phyloP scores from a whole-genome alignment of 2,797 vertebrate genomes.

The Agapornis canus region DNA sequence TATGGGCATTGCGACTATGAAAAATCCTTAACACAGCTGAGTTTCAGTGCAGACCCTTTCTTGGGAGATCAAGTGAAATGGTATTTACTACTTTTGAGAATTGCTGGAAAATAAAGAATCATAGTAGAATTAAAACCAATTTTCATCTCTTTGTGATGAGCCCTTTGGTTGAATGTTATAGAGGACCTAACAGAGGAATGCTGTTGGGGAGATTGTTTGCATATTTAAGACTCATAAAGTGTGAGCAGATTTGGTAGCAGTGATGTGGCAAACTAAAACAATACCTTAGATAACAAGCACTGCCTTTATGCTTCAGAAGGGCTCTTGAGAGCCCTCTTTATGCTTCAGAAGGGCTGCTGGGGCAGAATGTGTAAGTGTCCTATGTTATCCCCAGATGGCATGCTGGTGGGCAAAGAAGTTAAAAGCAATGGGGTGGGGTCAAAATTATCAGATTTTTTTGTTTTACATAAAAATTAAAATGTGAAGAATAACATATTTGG shows the following conservation, averaged over 20 bases:
- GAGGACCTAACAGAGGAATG: background rate
- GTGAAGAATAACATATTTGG: slow-evolving; percentile 31
- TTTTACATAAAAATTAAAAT: background rate
- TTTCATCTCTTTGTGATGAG: background rate
- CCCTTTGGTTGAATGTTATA: background rate
- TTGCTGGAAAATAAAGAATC: background rate
- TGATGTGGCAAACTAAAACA: background rate
- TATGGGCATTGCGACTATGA: background rate
- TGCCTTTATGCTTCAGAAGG: background rate
- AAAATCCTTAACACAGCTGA: background rate
- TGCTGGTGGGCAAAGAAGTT: background rate
- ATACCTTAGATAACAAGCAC: background rate
- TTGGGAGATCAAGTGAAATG: background rate
- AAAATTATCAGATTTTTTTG: background rate
- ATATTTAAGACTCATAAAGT: background rate
- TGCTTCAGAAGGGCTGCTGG: background rate
- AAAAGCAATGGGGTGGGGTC: background rate
- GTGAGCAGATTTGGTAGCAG: background rate
- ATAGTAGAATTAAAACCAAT: background rate
- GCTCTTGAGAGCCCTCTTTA: background rate
- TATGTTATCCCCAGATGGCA: background rate
- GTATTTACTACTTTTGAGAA: background rate
- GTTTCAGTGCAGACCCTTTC: background rate
- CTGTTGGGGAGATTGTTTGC: background rate
- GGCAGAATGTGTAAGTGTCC: background rate